Conservation (phyloP, 2,888 invertebrate genomes). For the Nemurella pictetii region DNA sequence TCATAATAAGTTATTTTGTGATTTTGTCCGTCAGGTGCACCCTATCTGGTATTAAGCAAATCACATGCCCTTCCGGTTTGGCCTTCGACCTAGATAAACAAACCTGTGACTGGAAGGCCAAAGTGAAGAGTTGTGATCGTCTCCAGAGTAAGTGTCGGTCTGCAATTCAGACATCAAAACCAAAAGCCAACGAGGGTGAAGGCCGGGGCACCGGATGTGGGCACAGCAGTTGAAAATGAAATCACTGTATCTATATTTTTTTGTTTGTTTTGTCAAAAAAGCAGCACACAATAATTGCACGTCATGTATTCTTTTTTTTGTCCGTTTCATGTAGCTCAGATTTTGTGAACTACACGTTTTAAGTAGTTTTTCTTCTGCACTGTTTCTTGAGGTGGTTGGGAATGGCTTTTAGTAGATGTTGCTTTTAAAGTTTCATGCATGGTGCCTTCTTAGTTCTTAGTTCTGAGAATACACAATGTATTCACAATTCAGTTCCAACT, state of each 20-base stretch:
- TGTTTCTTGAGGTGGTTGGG: background rate
- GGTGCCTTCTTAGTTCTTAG: too few species aligned
- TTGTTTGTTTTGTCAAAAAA: background rate
- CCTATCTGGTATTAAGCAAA: conserved; percentile 93
- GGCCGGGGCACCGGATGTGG: conserved; percentile 27
- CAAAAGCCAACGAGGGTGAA: conserved; percentile 34
- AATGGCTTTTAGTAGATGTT: background rate
- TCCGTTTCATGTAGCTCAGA: background rate
- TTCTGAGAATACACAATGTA: background rate
- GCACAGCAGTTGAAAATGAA: background rate
- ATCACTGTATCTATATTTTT: background rate
- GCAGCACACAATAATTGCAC: background rate
- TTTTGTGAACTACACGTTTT: too few species aligned
- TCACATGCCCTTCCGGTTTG: conserved; percentile 95
- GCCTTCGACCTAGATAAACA: conserved; percentile 97
- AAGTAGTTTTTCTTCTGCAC: background rate
- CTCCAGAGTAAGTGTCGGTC: conserved; percentile 82
- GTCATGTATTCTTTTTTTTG: background rate
- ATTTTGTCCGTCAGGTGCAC: conserved; percentile 80
- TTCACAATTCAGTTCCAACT: background rate
- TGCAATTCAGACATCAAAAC: background rate
- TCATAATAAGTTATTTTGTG: conserved; percentile 45
- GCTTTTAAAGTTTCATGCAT: background rate
- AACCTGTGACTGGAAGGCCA: conserved; percentile 98
- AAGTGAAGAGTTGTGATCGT: conserved; percentile 95